phyloP scores from a whole-genome alignment of 2,888 invertebrate genomes.

The Galeruca laticollis region DNA sequence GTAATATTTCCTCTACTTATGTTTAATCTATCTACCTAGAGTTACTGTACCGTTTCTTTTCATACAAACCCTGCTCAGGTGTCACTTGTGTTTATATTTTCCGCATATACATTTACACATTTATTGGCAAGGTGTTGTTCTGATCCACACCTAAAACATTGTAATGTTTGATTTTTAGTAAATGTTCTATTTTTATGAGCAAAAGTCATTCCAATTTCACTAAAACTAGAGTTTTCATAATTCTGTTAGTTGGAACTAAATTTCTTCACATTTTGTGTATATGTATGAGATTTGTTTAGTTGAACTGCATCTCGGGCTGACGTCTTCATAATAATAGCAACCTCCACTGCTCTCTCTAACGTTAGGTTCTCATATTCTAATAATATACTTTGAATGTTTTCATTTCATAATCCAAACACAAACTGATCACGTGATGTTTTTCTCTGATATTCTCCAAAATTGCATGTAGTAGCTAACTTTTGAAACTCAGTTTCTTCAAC shows the following conservation, averaged over 20 bases:
- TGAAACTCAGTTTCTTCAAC: conserved; percentile 49
- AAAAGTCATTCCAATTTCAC: no score
- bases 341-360: no score
- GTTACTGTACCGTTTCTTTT: conserved; percentile 6
- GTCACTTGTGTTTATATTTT: conserved; percentile 8
- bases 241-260: no score
- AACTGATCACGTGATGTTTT: conserved; percentile 54
- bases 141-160: no score
- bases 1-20: background rate
- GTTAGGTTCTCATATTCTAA: conserved; percentile 48
- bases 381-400: conserved; percentile 49
- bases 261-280: no score
- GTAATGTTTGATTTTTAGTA: no score
- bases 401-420: conserved; percentile 48
- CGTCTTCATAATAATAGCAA: conserved; percentile 37
- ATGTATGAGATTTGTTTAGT: no score
- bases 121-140: no score
- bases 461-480: no score
- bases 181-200: background rate
- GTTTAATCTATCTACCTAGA: conserved; percentile 8
- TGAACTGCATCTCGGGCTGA: no score
- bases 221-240: no score
- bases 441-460: conserved; percentile 51
- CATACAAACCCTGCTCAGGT: conserved; percentile 13
- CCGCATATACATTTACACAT: background rate